Conservation (phyloP, 2,888 invertebrate genomes). For the Amphipoea oculea region DNA sequence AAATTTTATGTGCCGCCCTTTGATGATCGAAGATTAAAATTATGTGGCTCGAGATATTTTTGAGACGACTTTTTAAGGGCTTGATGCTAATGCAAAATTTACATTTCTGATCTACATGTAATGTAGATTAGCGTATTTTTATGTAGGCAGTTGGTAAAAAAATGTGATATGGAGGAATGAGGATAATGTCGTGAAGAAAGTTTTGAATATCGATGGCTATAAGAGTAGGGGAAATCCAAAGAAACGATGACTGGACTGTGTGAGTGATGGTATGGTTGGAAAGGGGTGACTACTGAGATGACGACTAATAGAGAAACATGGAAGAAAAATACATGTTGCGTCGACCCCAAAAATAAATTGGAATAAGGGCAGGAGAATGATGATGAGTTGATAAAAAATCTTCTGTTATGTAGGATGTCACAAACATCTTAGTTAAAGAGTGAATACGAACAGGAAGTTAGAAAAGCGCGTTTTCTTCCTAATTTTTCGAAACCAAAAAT, state of each 20-base stretch:
- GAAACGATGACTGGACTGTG: too few species aligned
- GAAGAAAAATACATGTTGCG: neutral
- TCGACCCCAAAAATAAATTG: neutral
- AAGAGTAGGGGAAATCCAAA: too few species aligned
- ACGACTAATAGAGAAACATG: neutral
- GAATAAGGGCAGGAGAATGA: neutral
- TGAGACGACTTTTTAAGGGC: slow-evolving; percentile 24
- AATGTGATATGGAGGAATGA: too few species aligned
- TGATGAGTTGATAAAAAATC: neutral
- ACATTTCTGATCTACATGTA: slow-evolving; percentile 33
- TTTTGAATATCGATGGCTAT: too few species aligned
- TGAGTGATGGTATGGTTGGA: too few species aligned
- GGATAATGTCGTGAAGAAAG: too few species aligned
- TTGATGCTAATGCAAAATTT: slow-evolving; percentile 36
- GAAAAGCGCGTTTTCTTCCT: neutral
- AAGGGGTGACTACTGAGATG: too few species aligned
- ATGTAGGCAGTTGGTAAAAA: too few species aligned
- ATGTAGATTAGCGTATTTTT: slow-evolving; percentile 11
- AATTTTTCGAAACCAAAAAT: too few species aligned
- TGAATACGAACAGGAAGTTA: neutral
- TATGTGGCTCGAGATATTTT: slow-evolving; percentile 39
- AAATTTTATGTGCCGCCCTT: slow-evolving; percentile 56
- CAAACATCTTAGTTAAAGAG: neutral
- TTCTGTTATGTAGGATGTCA: neutral
- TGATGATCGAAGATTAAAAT: slow-evolving; percentile 62